phyloP scores from a whole-genome alignment of 2,797 vertebrate species.

The Cyclura pinguis region DNA sequence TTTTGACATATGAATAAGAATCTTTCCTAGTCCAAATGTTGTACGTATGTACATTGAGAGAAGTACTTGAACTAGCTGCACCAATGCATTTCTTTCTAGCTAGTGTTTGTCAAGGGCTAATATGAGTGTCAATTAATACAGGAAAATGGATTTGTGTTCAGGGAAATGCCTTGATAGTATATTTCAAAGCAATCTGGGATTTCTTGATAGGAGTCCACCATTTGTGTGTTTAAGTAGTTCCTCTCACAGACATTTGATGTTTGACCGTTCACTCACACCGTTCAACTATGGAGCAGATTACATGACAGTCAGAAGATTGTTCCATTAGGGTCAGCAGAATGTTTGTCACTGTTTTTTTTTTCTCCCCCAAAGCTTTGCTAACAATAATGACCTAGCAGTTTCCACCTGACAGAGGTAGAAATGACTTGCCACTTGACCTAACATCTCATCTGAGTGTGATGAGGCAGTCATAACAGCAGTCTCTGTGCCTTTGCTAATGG shows the following conservation, averaged over 20 bases:
- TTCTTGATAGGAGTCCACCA: not conserved
- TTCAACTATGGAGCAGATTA: not conserved
- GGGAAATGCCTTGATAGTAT: not conserved
- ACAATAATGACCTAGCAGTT: constrained; percentile 13
- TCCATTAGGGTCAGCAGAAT: constrained; percentile 15
- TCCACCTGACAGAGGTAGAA: not conserved
- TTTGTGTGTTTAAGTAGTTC: not conserved
- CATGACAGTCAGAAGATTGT: not conserved
- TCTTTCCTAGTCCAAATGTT: not conserved
- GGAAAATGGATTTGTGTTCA: not conserved
- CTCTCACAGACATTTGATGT: not conserved
- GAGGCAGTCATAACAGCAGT: not conserved
- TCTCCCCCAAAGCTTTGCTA: not conserved
- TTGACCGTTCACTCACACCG: not conserved
- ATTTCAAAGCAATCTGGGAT: constrained; percentile 1
- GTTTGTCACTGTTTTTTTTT: not conserved
- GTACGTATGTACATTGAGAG: not conserved
- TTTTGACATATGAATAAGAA: not conserved
- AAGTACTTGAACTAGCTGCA: not conserved
- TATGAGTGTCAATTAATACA: constrained; percentile 4
- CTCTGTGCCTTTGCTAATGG: not conserved
- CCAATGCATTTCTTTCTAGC: not conserved
- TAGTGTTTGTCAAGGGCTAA: not conserved
- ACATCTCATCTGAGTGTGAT: not conserved
- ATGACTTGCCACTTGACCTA: constrained; percentile 16